Conservation (phyloP, 2,113 vertebrate genomes). For the Orthonyx spaldingii region DNA sequence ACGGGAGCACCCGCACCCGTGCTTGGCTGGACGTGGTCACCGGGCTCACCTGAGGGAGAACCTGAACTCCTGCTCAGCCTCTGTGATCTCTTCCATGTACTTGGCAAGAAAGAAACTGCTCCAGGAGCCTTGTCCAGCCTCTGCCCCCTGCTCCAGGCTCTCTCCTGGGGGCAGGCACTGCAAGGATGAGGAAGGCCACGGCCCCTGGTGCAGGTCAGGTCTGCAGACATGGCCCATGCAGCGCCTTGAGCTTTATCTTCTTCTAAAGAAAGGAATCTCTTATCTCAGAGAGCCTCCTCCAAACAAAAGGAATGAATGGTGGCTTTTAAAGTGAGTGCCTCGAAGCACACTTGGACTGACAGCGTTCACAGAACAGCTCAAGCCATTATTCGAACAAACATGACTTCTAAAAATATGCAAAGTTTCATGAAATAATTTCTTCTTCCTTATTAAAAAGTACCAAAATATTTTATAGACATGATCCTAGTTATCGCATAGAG, state of each 20-base stretch:
- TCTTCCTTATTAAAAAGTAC: neutral
- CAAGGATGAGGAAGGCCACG: neutral
- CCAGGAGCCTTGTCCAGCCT: neutral
- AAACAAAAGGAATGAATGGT: neutral
- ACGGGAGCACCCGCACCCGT: rapidly evolving
- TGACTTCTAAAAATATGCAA: rapidly evolving
- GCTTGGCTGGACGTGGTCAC: rapidly evolving
- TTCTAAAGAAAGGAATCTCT: neutral
- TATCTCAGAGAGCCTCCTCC: neutral
- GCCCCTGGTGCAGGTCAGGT: rapidly evolving
- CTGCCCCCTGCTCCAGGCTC: neutral
- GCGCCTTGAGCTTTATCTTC: neutral
- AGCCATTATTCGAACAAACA: rapidly evolving
- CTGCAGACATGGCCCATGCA: neutral
- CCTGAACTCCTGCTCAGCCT: rapidly evolving
- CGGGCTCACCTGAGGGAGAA: neutral
- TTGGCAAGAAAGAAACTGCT: neutral
- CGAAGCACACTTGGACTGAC: too few species aligned
- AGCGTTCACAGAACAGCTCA: neutral
- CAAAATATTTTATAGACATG: neutral
- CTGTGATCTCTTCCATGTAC: neutral
- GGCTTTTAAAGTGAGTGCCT: rapidly evolving
- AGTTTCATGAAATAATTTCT: neutral
- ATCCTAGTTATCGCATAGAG: neutral
- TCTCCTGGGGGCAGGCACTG: rapidly evolving